Conservation (phyloP, 2,113 vertebrate genomes). For the Tachuris rubrigastra region DNA sequence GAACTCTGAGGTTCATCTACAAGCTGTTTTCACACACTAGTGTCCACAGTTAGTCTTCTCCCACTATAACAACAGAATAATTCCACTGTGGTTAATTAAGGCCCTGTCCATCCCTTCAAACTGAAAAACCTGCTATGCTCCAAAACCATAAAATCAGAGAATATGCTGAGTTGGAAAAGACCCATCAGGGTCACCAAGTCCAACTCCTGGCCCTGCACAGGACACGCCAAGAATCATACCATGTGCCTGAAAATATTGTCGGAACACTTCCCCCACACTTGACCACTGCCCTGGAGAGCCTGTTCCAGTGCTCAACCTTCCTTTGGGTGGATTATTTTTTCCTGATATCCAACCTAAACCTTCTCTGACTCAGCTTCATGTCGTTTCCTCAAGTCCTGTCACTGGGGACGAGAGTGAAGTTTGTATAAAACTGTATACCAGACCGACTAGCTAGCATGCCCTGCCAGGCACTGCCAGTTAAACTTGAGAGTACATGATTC, state of each 20-base stretch:
- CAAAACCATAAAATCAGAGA: neutral
- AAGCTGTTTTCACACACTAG: neutral
- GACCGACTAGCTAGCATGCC: neutral
- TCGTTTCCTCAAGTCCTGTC: neutral
- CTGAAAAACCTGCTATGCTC: neutral
- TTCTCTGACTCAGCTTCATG: neutral
- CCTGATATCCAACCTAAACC: neutral
- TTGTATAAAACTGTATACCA: neutral
- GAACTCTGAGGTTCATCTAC: neutral
- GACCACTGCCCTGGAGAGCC: no score
- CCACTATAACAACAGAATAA: neutral
- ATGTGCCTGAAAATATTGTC: neutral
- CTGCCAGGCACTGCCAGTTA: neutral
- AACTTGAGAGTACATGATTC: neutral
- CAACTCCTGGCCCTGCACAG: neutral
- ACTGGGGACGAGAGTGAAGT: neutral
- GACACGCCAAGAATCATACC: neutral
- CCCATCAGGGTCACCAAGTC: neutral
- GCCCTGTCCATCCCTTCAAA: neutral
- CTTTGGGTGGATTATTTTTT: neutral
- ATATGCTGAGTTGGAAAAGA: fast-evolving
- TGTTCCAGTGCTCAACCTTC: neutral
- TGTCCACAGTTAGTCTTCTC: fast-evolving
- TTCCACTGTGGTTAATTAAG: neutral
- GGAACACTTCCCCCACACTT: no score